These are phyloP conservation scores for Turnix velox DNA, from an alignment of 2,113 vertebrate genomes.

Conservation along the genomic window DNA sequence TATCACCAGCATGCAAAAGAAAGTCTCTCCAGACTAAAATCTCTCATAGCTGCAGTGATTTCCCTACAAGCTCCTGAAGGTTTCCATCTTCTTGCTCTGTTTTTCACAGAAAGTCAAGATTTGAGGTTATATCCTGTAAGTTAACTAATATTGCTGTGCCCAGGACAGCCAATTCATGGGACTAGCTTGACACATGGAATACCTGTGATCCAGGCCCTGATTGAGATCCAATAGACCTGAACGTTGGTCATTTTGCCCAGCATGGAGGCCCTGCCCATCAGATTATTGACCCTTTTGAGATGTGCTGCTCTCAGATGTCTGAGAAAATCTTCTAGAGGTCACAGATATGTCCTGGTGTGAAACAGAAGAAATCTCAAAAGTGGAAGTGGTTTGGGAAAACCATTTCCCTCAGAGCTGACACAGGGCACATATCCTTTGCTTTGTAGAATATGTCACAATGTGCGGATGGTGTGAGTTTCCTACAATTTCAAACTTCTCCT, in stretches of 20 bases:
- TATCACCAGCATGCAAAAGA: not conserved
- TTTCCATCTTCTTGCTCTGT: not conserved
- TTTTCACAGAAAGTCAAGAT: not conserved
- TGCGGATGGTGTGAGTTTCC: not conserved
- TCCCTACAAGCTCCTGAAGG: not conserved
- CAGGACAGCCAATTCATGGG: not conserved
- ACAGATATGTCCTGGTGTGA: not conserved
- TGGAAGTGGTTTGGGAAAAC: constrained; percentile 14
- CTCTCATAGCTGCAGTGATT: not conserved
- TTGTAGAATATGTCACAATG: not conserved
- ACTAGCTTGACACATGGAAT: not conserved
- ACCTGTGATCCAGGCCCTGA: not conserved
- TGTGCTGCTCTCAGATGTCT: not conserved
- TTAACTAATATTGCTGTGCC: not conserved
- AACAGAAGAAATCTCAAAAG: not conserved
- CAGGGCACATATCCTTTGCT: not conserved
- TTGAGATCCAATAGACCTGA: not conserved
- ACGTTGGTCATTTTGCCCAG: not conserved
- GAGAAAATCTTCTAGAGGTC: not conserved
- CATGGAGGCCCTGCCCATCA: not conserved
- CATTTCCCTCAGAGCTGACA: not conserved
- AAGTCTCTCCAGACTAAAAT: not conserved
- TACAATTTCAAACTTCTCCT: not conserved
- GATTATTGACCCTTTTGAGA: not conserved
- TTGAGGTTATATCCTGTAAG: not conserved